Base-by-base conservation (phyloP, 2,888 invertebrate species). In the Scaeva pyrastri region DNA sequence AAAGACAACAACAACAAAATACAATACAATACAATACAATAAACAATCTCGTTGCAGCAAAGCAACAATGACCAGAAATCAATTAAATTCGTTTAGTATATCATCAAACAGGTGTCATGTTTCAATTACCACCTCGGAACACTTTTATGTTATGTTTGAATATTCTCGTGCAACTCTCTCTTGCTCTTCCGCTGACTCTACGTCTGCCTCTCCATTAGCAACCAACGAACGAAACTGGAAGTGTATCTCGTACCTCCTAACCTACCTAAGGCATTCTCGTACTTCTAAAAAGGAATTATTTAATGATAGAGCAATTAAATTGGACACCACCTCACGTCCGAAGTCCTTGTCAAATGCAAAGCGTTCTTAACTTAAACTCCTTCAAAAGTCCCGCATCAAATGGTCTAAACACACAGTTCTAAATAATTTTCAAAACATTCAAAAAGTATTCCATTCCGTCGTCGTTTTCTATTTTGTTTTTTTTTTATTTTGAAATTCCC, bases 231-330 rank as follows among this genome's bases (percentile, higher is more conserved):
- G n/a, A n/a, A n/a, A n/a, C n/a, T n/a, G n/a, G n/a, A n/a, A n/a
- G n/a, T n/a, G n/a, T n/a, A n/a, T n/a, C n/a, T n/a, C n/a, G n/a
- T 60, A 41, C 14, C n/a, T 48, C 8, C 39, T 11, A 6, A 39
- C 39, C 11, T 39, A 43, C 62, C 36, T 64, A 78, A 70, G 64
- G 71, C 31, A 31, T n/a, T n/a, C n/a, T n/a, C n/a, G n/a, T 45
- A 68, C 50, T 81, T 62, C 68, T 77, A 23, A 68, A n/a, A 76
- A 70, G 73, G 62, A 85, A 76, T 73, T 80, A 76, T 72, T 76
- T 68, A 80, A 81, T 81, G 76, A 76, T 60, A 81, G 39, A 52
- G 31, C 68, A 85, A 81, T 81, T 85, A 77, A 81, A 80, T 79
- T 64, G 84, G 79, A 56, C 79, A 84, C 74, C 74, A 48, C 70